Conservation (phyloP, 2,888 invertebrate genomes). For the Alloscopus bannaensis region DNA sequence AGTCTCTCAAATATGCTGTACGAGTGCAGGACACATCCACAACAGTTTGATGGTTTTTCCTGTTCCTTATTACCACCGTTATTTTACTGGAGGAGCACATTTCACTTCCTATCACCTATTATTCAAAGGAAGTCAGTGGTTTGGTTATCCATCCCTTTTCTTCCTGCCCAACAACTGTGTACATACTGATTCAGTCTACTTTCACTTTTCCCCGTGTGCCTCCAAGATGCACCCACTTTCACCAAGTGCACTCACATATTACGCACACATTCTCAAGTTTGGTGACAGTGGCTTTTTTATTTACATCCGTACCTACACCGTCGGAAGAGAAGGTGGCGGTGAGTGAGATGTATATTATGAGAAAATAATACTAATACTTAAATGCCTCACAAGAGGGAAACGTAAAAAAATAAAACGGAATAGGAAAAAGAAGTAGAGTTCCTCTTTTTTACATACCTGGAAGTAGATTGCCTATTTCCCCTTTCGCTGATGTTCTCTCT, state of each 20-base stretch:
- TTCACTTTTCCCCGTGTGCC: constrained; percentile 41
- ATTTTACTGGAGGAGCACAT: constrained; percentile 25
- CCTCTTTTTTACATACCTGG: constrained; percentile 50
- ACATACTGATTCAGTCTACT: neutral
- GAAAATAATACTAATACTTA: constrained; percentile 41
- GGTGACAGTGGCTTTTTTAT: constrained; percentile 5
- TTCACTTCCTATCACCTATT: constrained; percentile 56
- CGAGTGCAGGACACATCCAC: too few species aligned
- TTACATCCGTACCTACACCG: too few species aligned
- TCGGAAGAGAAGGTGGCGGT: constrained; percentile 24
- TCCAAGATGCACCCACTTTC: constrained; percentile 10
- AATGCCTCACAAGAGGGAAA: too few species aligned
- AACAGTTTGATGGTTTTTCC: constrained; percentile 37
- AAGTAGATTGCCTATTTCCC: constrained; percentile 6
- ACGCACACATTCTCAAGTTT: constrained; percentile 10
- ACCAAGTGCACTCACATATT: constrained; percentile 29
- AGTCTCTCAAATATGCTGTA: too few species aligned
- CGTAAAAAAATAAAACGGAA: neutral
- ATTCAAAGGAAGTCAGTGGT: constrained; percentile 50
- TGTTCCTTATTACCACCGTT: constrained; percentile 44
- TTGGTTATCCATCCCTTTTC: constrained; percentile 48
- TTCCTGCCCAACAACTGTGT: neutral
- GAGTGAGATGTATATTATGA: constrained; percentile 25
- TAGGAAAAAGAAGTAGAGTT: constrained; percentile 22
- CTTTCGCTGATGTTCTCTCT: constrained; percentile 9